A percentile compares a stretch with the other conserved stretches of the same genome.
phyloP scores from a whole-genome alignment of 2,888 invertebrate genomes.

The Auanema sp. region DNA sequence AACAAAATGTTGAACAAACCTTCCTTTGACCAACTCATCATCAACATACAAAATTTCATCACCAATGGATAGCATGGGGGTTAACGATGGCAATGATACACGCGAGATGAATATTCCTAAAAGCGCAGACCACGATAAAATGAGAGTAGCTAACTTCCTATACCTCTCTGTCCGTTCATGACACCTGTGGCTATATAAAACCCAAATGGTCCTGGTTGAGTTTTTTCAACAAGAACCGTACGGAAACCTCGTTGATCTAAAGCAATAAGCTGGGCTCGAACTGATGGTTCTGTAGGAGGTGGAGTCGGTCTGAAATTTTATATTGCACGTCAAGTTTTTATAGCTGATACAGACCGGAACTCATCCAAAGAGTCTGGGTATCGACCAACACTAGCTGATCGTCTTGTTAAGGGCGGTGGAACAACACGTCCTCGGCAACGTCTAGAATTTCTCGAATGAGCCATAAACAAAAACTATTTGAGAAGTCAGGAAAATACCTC shows the following conservation, averaged over 20 bases:
- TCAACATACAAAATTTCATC: constrained; percentile 56
- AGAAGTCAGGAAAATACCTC: constrained; percentile 13
- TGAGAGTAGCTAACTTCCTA: background rate
- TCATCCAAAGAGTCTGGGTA: constrained; percentile 12
- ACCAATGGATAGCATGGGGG: constrained; percentile 51
- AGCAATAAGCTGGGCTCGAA: constrained; percentile 45
- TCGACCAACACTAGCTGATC: constrained; percentile 29
- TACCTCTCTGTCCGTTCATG: constrained; percentile 49
- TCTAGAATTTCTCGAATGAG: constrained; percentile 9
- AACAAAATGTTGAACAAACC: constrained; percentile 8
- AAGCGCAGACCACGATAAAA: constrained; percentile 12
- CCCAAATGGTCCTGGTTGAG: constrained; percentile 54
- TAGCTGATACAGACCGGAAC: background rate
- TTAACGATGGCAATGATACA: constrained; percentile 46
- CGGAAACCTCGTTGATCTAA: constrained; percentile 49
- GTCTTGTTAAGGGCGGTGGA: constrained; percentile 13
- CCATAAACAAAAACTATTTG: background rate
- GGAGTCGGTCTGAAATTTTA: background rate
- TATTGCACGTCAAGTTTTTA: background rate
- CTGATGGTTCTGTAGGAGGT: constrained; percentile 27
- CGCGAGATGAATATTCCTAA: constrained; percentile 55
- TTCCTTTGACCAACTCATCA: constrained; percentile 46
- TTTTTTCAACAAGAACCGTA: constrained; percentile 46
- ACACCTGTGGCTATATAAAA: constrained; percentile 56
- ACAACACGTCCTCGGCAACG: constrained; percentile 17